Percentiles rank a stretch among this genome's conserved stretches.
phyloP scores from a whole-genome alignment of 2,113 vertebrate species.

The Nematolebias whitei region DNA sequence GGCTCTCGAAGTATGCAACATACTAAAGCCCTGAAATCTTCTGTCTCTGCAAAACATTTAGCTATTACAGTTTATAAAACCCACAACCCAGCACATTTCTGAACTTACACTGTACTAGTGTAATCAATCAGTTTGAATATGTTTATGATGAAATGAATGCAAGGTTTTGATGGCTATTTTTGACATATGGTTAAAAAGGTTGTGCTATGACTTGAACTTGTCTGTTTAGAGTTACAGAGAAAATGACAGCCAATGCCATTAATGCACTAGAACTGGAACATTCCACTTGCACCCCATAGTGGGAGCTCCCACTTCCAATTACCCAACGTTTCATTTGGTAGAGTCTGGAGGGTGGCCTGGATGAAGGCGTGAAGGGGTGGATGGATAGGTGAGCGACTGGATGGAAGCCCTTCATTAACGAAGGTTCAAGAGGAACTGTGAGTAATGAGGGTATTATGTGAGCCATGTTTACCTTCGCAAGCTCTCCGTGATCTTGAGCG shows the following conservation, averaged over 20 bases:
- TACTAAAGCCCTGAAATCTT: slow-evolving; percentile 41
- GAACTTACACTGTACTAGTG: slow-evolving; percentile 10
- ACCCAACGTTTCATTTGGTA: slow-evolving; percentile 46
- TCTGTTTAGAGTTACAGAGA: slow-evolving; percentile 37
- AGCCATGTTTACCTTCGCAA: slow-evolving; percentile 11
- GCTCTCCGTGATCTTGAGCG: slow-evolving; percentile 30
- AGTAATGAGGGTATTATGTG: slow-evolving; percentile 31
- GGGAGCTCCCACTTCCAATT: slow-evolving; percentile 68
- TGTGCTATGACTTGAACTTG: slow-evolving; percentile 29
- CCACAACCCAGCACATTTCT: slow-evolving; percentile 5
- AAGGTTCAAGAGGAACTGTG: slow-evolving; percentile 20
- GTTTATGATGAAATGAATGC: slow-evolving; percentile 6
- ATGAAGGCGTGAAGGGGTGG: slow-evolving; percentile 46
- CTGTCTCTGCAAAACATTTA: slow-evolving; percentile 51
- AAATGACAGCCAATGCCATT: slow-evolving; percentile 56
- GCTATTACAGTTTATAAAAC: slow-evolving; percentile 26
- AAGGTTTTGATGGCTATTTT: slow-evolving; percentile 36
- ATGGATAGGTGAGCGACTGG: slow-evolving; percentile 47
- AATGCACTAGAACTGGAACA: slow-evolving; percentile 61
- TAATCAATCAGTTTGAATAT: slow-evolving; percentile 21
- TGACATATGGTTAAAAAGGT: slow-evolving; percentile 30
- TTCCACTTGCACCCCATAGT: slow-evolving; percentile 67
- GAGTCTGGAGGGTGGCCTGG: slow-evolving; percentile 52
- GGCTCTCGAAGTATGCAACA: slow-evolving; percentile 38
- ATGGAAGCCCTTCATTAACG: slow-evolving; percentile 53